Conservation (phyloP, 2,888 invertebrate species). For the Druceiella hillmani region DNA sequence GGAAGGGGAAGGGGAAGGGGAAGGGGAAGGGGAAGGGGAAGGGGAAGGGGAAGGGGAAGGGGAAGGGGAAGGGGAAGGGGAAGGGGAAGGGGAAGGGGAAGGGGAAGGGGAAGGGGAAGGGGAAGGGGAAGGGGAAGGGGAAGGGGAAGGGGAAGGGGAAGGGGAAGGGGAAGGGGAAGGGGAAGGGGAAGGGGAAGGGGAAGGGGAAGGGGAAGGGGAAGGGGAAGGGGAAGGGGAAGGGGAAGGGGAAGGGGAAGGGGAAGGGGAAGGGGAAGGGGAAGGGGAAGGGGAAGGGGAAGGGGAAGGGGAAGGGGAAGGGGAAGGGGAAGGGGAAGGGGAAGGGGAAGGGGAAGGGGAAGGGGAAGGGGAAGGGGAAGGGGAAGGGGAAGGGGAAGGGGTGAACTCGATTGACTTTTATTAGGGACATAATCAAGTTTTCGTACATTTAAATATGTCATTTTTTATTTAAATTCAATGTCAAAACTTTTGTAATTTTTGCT, state of each 20-base stretch:
- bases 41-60: neutral
- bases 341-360: neutral
- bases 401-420: neutral
- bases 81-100: constrained; percentile 11
- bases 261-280: neutral
- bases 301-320: neutral
- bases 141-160: constrained; percentile 4
- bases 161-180: constrained; percentile 16
- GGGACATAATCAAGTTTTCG: too few relatives aligned
- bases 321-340: neutral
- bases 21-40: constrained; percentile 1
- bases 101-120: constrained; percentile 13
- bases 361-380: constrained; percentile 4
- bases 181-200: constrained; percentile 14
- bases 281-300: neutral
- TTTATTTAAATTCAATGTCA: too few relatives aligned
- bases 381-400: neutral
- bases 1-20: constrained; percentile 8
- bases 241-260: neutral
- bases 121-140: constrained; percentile 9
- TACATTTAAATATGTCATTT: too few relatives aligned
- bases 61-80: constrained; percentile 15
- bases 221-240: neutral
- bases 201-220: constrained; percentile 7
- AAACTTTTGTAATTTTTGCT: too few relatives aligned